Percentiles rank a stretch among this genome's conserved stretches.
Conservation (phyloP, 2,113 vertebrate species). For the Salvelinus sp. region DNA sequence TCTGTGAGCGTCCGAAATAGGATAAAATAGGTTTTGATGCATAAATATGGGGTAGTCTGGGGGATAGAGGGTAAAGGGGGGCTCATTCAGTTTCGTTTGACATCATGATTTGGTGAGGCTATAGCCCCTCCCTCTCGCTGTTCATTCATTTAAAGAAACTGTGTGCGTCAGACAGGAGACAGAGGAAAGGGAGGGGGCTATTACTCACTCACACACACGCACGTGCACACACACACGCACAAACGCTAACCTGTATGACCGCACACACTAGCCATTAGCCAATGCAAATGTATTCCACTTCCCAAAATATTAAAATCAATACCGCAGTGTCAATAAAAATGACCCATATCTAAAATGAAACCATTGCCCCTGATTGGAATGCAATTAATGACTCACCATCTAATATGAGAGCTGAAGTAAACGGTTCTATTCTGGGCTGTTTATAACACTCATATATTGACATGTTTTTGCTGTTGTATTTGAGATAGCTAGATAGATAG, state of each 20-base stretch:
- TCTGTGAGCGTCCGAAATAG: neutral
- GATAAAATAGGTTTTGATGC: neutral
- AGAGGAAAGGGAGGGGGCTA: constrained; percentile 25
- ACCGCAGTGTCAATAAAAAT: neutral
- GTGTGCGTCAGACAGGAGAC: constrained; percentile 59
- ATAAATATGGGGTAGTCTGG: neutral
- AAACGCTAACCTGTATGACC: too few relatives aligned
- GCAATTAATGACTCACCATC: neutral
- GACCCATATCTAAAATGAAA: constrained; percentile 6
- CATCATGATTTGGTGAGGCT: constrained; percentile 17
- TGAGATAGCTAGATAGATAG: too few relatives aligned
- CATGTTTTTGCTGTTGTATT: too few relatives aligned
- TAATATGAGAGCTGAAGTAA: too few relatives aligned
- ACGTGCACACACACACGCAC: neutral
- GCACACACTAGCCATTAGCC: too few relatives aligned
- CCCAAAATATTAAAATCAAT: too few relatives aligned
- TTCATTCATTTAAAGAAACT: constrained; percentile 63
- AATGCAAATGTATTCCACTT: too few relatives aligned
- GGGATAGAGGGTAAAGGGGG: neutral
- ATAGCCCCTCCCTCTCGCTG: constrained; percentile 8
- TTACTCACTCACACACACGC: constrained; percentile 16
- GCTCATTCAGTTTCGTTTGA: neutral
- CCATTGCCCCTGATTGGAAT: neutral
- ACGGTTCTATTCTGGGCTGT: too few relatives aligned
- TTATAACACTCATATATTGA: too few relatives aligned